Percentiles rank a stretch among this genome's conserved stretches.
These are phyloP conservation scores for human DNA, from an alignment of 2,113 vertebrate genomes.

Conservation along the genomic window GRCh38 chr2:52740001-52740500, in stretches of 20 bases:
- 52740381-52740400: neutral
- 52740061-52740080: neutral
- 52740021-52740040: neutral
- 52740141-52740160: neutral
- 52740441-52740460: neutral
- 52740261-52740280: neutral
- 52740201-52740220: neutral
- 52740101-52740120: neutral
- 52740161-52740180: neutral
- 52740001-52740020: neutral
- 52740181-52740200: neutral
- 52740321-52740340: neutral
- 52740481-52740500: neutral
- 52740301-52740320: neutral
- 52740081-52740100: neutral
- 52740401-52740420: neutral
- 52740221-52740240: neutral
- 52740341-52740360: neutral
- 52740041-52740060: neutral
- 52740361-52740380: neutral
- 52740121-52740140: neutral
- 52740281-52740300: neutral
- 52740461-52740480: neutral
- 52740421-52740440: neutral
- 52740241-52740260: neutral